Base-by-base conservation (phyloP, 2,888 invertebrate species). In the Protonemura montana region DNA sequence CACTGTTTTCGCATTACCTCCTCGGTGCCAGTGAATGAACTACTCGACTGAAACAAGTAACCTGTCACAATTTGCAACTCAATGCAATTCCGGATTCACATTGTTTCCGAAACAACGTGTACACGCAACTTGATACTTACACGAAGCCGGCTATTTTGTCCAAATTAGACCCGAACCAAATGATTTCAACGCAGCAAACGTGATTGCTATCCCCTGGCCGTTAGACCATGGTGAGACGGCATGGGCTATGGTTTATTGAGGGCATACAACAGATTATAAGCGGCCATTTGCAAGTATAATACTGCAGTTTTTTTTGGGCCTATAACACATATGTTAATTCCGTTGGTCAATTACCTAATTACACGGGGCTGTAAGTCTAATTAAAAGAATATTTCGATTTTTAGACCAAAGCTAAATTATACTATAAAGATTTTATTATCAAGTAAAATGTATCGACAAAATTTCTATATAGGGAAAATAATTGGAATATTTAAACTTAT, bases 121-220 rank as follows among this genome's bases (percentile, higher is more conserved):
- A 59, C 59, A 59, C 21, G 59, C 59, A 59, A 59, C 59, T 10
- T 59, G 2, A 2, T 13, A 21, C 59, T 59, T 59, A 59, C 59
- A 59, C 7, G 59, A 2, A 7, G 59, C 13, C 21, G 21, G 21
- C 16, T 59, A 59, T 59, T 59, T 59, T 59, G 59, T 59, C 59
- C 59, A 59, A 59, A 59, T 59, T 59, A 59, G 59, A 59, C 59
- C 59, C 59, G 59, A 59, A 59, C 59, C 59, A 59, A 59, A 59
- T 13, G 13, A 59, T 59, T 59, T 59, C 59, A 59, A 59, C 59
- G 59, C 59, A 59, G 16, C 21, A 13, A 10, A 7, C 59, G 21
- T 59, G 59, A 59, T 59, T 59, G 21, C 59, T 59, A 13, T 3
- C 21, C 59, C 21, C 21, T 21, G 21, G 7, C 59, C 21, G 13